phyloP scores from a whole-genome alignment of 2,113 vertebrate genomes.

The Notarius quadriscutis region DNA sequence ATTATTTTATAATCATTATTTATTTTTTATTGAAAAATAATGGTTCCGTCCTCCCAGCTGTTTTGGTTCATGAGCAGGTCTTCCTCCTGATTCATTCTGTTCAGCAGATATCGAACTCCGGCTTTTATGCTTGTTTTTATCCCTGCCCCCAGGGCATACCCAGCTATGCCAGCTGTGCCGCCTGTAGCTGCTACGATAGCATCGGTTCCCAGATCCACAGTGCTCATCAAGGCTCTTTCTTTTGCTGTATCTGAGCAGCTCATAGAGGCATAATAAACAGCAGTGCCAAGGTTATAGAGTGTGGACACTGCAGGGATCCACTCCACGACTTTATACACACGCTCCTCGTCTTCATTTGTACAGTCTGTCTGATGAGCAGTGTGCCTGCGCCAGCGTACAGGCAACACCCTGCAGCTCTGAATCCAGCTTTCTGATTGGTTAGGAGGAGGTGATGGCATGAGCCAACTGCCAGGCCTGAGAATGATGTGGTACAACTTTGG shows the following conservation, averaged over 20 bases:
- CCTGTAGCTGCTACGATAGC: constrained; percentile 73
- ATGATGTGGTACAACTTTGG: constrained; percentile 60
- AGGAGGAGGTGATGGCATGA: constrained; percentile 50
- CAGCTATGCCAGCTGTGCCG: constrained; percentile 61
- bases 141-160: constrained; percentile 67
- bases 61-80: constrained; percentile 73
- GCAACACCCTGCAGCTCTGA: constrained; percentile 55
- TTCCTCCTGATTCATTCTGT: constrained; percentile 67
- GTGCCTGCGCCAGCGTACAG: constrained; percentile 52
- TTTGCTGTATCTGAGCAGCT: constrained; percentile 78
- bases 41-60: constrained; percentile 61
- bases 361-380: constrained; percentile 60
- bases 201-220: constrained; percentile 81
- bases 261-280: constrained; percentile 82
- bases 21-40: constrained; percentile 57
- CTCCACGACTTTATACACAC: constrained; percentile 68
- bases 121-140: constrained; percentile 79
- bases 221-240: constrained; percentile 76
- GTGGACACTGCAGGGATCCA: constrained; percentile 80
- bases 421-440: constrained; percentile 63
- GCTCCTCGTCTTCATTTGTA: constrained; percentile 67
- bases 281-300: constrained; percentile 85
- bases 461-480: constrained; percentile 53
- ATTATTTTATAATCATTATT: neutral
- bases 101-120: constrained; percentile 72